These are phyloP conservation scores for Callospermophilus lateralis DNA, from an alignment of 2,113 vertebrate genomes.

Conservation along the genomic window DNA sequence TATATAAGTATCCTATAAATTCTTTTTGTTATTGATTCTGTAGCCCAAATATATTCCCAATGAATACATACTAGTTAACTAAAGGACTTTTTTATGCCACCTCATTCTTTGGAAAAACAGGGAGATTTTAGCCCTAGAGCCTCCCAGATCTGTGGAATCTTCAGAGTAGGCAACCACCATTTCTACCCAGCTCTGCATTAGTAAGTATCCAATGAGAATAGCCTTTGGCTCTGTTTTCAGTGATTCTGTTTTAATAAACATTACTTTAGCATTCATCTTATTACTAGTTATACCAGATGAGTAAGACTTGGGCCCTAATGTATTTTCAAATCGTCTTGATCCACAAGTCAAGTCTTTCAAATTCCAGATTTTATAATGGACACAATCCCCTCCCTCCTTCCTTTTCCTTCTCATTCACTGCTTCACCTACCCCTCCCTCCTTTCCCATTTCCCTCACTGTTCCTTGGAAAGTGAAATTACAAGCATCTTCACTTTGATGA, in stretches of 20 bases:
- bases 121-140: background rate
- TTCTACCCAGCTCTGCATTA: background rate
- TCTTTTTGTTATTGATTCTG: constrained; percentile 27
- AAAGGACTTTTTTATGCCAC: constrained; percentile 22
- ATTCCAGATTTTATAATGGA: constrained; percentile 20
- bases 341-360: background rate
- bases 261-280: constrained; percentile 44
- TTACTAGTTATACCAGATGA: background rate
- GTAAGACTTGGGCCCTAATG: constrained; percentile 25
- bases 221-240: constrained; percentile 28
- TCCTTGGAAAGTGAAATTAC: background rate
- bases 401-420: background rate
- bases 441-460: background rate
- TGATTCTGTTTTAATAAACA: constrained; percentile 46
- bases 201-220: constrained; percentile 7
- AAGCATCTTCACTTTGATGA: background rate
- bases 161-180: constrained; percentile 2
- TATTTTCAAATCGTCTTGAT: constrained; percentile 51
- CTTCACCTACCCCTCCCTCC: background rate
- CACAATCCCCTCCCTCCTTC: background rate
- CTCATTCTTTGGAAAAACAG: background rate
- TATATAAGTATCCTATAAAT: background rate
- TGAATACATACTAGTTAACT: constrained; percentile 12
- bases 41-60: background rate
- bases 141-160: background rate